Percentiles rank a stretch among this genome's conserved stretches.
phyloP scores from a whole-genome alignment of 2,113 vertebrate species.

The Dryoscopus gambensis region DNA sequence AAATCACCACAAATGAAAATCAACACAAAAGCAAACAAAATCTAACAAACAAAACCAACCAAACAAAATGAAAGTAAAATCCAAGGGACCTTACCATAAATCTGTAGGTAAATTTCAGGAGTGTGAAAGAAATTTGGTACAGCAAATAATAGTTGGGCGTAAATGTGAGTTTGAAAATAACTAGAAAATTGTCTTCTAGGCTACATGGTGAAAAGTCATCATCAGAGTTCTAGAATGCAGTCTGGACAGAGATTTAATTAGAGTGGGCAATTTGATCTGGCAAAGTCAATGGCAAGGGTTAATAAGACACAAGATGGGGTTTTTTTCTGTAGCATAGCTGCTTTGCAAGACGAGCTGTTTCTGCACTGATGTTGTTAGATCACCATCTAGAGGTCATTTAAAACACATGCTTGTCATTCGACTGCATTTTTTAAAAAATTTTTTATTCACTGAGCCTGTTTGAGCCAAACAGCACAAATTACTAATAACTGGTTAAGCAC shows the following conservation, averaged over 20 bases:
- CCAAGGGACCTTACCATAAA: neutral
- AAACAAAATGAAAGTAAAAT: neutral
- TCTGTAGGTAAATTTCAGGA: neutral
- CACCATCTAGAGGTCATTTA: conserved; percentile 50
- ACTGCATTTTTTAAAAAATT: fast-evolving
- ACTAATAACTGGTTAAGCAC: neutral
- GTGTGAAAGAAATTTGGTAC: neutral
- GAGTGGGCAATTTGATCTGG: neutral
- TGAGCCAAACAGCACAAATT: neutral
- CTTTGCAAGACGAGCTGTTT: neutral
- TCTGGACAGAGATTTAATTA: neutral
- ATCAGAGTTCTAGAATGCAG: neutral
- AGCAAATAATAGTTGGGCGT: neutral
- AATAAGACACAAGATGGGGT: neutral
- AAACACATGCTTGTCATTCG: neutral
- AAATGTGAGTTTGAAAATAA: neutral
- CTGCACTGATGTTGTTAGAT: neutral
- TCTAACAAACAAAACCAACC: neutral
- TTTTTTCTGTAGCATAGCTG: neutral
- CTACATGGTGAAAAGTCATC: neutral
- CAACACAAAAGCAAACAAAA: neutral
- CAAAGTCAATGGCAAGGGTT: neutral
- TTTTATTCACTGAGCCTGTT: neutral
- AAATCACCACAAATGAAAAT: neutral
- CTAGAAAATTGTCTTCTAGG: neutral